Conservation (phyloP, 2,888 invertebrate genomes). For the Malacosoma neustria region DNA sequence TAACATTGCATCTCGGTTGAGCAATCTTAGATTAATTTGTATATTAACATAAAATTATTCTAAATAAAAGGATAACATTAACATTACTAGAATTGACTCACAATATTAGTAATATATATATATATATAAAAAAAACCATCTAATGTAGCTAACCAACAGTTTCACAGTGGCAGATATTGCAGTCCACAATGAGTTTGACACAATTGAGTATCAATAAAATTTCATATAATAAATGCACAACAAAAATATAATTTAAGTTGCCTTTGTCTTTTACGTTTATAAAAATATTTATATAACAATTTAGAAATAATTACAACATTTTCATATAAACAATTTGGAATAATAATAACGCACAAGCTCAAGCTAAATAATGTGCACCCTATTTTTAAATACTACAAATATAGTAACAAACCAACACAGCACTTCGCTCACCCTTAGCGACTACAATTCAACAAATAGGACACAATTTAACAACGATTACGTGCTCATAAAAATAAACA, state of each 20-base stretch:
- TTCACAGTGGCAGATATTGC: conserved; percentile 56
- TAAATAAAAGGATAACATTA: conserved; percentile 66
- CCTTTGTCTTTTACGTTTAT: conserved; percentile 69
- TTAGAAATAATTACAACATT: conserved; percentile 69
- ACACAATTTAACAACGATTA: no score
- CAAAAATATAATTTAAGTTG: conserved; percentile 70
- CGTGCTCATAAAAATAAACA: no score
- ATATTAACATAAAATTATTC: conserved; percentile 61
- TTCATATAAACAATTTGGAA: conserved; percentile 68
- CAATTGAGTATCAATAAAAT: conserved; percentile 52
- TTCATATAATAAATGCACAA: conserved; percentile 73
- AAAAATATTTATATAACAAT: conserved; percentile 70
- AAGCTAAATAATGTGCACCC: conserved; percentile 62
- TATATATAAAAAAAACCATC: conserved; percentile 39
- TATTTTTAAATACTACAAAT: conserved; percentile 54
- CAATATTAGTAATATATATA: conserved; percentile 62
- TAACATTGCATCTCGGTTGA: conserved; percentile 70
- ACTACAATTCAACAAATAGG: no score
- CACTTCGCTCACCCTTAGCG: conserved; percentile 21
- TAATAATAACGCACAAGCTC: conserved; percentile 67
- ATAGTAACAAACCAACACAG: conserved; percentile 70
- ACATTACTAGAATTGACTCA: conserved; percentile 72
- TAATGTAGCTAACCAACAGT: conserved; percentile 46
- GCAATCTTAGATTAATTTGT: conserved; percentile 68
- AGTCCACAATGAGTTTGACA: conserved; percentile 67